These are phyloP conservation scores for Nebria salina DNA, from an alignment of 2,888 invertebrate genomes.

Conservation along the genomic window DNA sequence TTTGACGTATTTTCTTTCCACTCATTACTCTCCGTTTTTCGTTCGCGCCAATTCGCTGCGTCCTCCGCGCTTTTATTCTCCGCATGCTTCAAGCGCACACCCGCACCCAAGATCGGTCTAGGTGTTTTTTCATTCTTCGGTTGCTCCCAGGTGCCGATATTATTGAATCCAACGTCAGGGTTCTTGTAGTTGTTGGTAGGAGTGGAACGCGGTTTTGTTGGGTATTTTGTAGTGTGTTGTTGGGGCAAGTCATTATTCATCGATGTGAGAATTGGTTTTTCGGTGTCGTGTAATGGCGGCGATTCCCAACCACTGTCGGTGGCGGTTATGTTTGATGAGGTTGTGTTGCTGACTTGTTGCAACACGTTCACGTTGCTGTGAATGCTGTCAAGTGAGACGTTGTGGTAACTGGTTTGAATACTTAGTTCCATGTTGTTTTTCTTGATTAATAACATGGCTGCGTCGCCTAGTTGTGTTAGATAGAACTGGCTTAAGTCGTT, in stretches of 20 bases:
- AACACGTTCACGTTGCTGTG: constrained; percentile 59
- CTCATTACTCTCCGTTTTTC: constrained; percentile 24
- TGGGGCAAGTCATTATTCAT: neutral
- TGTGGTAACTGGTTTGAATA: constrained; percentile 57
- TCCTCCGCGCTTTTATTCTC: constrained; percentile 49
- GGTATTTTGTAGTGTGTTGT: constrained; percentile 9
- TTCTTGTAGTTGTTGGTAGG: constrained; percentile 21
- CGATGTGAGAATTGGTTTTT: constrained; percentile 11
- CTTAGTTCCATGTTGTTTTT: constrained; percentile 51
- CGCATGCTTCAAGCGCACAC: constrained; percentile 54
- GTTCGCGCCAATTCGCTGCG: constrained; percentile 51
- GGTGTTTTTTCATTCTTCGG: constrained; percentile 53
- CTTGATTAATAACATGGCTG: constrained; percentile 52
- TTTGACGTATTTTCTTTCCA: constrained; percentile 49
- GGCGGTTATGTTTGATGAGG: neutral
- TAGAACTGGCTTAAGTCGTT: constrained; percentile 60
- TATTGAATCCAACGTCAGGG: constrained; percentile 30
- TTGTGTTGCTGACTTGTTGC: constrained; percentile 49
- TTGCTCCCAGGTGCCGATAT: constrained; percentile 43
- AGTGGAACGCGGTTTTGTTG: constrained; percentile 6
- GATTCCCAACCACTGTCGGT: constrained; percentile 50
- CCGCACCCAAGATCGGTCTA: constrained; percentile 59
- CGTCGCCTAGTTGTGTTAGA: constrained; percentile 57
- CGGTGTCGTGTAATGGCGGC: constrained; percentile 48
- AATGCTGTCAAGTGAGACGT: constrained; percentile 56